These are phyloP conservation scores for Hypothenemus hampei DNA, from an alignment of 1,140 invertebrate genomes.

Conservation along the genomic window DNA sequence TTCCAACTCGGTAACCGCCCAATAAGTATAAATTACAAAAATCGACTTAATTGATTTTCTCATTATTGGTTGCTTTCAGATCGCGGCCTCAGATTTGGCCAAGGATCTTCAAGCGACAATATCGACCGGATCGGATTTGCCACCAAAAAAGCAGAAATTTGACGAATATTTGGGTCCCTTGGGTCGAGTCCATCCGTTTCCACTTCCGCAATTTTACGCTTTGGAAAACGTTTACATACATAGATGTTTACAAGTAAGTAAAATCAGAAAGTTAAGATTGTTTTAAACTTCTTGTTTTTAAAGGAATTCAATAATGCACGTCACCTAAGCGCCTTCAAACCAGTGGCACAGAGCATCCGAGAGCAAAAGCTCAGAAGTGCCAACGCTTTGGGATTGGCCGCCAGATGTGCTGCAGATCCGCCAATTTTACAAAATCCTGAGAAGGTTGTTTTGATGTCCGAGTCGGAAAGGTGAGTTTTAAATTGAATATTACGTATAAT, in stretches of 20 bases:
- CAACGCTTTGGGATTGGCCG: conserved; percentile 19
- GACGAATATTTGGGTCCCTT: conserved; percentile 31
- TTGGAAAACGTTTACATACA: conserved; percentile 37
- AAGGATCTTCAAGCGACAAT: conserved; percentile 32
- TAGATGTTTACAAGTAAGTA: conserved; percentile 32
- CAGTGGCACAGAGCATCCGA: conserved; percentile 34
- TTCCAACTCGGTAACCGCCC: too few species aligned
- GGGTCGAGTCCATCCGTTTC: conserved; percentile 16
- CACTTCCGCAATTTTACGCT: conserved; percentile 29
- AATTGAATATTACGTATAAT: background rate
- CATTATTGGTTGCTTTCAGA: conserved; percentile 34
- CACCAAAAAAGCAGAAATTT: conserved; percentile 41
- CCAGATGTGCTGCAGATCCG: conserved; percentile 51
- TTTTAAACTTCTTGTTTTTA: background rate
- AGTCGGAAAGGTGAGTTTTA: conserved; percentile 57
- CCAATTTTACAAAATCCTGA: conserved; percentile 82
- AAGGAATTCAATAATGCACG: conserved; percentile 32
- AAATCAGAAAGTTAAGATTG: background rate
- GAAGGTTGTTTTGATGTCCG: conserved; percentile 75
- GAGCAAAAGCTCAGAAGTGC: conserved; percentile 34
- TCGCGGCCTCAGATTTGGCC: conserved; percentile 35
- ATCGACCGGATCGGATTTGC: conserved; percentile 30
- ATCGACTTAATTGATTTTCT: too few species aligned
- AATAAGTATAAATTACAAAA: too few species aligned
- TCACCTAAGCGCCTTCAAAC: conserved; percentile 41